Conservation (phyloP, 2,888 invertebrate species). For the Palloptera scutellata region DNA sequence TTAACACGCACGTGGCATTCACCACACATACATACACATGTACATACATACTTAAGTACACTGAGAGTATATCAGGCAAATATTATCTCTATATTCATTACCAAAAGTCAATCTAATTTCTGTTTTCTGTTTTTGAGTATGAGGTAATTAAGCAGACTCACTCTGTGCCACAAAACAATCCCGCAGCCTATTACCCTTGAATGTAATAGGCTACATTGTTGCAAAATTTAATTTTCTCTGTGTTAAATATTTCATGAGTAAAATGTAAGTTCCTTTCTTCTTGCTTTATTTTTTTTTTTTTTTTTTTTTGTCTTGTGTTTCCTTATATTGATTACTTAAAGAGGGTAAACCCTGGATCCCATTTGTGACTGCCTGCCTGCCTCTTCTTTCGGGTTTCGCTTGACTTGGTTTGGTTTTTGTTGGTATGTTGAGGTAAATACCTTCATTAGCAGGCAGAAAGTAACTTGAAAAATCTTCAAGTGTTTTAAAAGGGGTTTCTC, state of each 20-base stretch:
- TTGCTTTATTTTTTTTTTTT: no score
- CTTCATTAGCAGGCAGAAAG: conserved; percentile 56
- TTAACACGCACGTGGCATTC: no score
- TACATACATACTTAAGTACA: no score
- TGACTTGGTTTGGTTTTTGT: conserved; percentile 33
- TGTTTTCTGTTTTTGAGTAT: no score
- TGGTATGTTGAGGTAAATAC: conserved; percentile 44
- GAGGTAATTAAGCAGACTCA: not conserved
- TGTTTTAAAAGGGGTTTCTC: conserved; percentile 57
- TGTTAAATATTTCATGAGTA: conserved; percentile 3
- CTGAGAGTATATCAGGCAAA: no score
- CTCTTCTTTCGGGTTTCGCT: no score
- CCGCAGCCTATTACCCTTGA: no score
- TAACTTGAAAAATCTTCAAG: conserved; percentile 55
- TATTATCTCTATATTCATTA: no score
- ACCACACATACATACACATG: no score
- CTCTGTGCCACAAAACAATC: not conserved
- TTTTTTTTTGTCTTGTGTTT: not conserved
- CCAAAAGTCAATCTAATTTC: no score
- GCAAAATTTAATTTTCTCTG: no score
- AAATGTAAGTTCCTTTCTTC: not conserved
- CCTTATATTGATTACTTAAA: conserved; percentile 53
- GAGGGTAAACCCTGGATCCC: conserved; percentile 50
- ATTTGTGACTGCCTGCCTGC: not conserved
- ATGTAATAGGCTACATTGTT: no score